Evolutionary conservation across 2,797 vertebrate species (phyloP).

Genomic region (Phalanger gymnotis): DNA sequence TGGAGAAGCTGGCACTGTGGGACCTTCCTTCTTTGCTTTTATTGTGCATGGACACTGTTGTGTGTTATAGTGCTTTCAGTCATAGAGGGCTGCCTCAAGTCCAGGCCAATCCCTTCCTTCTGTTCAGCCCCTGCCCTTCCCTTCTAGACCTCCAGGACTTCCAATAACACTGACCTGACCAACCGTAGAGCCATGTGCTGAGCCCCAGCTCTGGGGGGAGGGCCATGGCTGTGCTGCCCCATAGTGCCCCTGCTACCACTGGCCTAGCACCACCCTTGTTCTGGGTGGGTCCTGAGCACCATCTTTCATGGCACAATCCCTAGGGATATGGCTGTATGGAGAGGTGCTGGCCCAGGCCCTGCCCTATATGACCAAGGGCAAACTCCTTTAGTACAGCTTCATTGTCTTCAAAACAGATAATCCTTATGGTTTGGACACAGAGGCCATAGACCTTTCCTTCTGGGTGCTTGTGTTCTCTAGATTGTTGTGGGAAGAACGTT

Average conservation of each 20-base stretch:
- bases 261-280: not conserved
- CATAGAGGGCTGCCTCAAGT: not conserved
- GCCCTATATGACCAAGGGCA: not conserved
- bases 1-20: not conserved
- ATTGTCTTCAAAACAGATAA: not conserved
- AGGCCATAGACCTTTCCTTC: not conserved
- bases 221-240: fast-evolving
- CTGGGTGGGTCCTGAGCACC: not conserved
- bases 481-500: not conserved
- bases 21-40: not conserved
- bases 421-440: too few relatives aligned
- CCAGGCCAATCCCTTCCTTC: not conserved
- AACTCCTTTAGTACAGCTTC: not conserved
- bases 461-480: not conserved
- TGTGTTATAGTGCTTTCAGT: too few relatives aligned
- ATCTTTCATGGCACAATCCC: too few relatives aligned
- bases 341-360: too few relatives aligned
- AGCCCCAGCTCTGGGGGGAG: not conserved
- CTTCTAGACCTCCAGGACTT: too few relatives aligned
- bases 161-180: not conserved
- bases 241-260: not conserved
- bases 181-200: fast-evolving
- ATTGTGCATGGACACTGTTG: not conserved
- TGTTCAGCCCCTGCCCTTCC: too few relatives aligned
- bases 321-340: too few relatives aligned